A percentile compares a stretch with the other conserved stretches of the same genome.
phyloP scores from a whole-genome alignment of 2,888 invertebrate genomes.

The Polyploca ridens region DNA sequence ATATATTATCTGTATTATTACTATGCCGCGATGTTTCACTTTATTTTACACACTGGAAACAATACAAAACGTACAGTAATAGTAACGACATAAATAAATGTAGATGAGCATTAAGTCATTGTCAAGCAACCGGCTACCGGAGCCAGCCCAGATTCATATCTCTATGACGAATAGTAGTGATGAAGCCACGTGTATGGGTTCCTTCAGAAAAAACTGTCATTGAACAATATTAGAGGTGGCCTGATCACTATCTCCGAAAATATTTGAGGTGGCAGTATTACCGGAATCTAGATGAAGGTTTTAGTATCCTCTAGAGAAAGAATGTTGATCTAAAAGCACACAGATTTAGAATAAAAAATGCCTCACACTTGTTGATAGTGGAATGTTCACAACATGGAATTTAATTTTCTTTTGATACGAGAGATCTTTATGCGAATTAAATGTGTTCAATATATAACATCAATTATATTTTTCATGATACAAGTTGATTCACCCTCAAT shows the following conservation, averaged over 20 bases:
- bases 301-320: too few relatives aligned
- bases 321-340: neutral
- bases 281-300: neutral
- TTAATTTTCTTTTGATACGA: neutral
- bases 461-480: neutral
- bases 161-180: slow-evolving; percentile 49
- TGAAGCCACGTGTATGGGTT: slow-evolving; percentile 3
- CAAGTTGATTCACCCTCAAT: neutral
- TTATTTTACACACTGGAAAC: slow-evolving; percentile 9
- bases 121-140: slow-evolving; percentile 48
- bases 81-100: slow-evolving; percentile 47
- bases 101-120: slow-evolving; percentile 54
- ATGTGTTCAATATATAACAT: neutral
- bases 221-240: neutral
- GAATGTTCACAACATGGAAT: too few relatives aligned
- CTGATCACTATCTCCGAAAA: neutral
- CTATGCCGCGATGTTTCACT: neutral
- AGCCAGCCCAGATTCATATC: slow-evolving; percentile 37
- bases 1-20: neutral
- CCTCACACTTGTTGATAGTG: neutral
- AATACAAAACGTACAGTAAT: slow-evolving; percentile 27
- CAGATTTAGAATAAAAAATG: too few relatives aligned
- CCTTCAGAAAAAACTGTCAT: slow-evolving; percentile 4
- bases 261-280: neutral
- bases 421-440: neutral